phyloP scores from a whole-genome alignment of 2,797 vertebrate genomes.

The Gila robusta region DNA sequence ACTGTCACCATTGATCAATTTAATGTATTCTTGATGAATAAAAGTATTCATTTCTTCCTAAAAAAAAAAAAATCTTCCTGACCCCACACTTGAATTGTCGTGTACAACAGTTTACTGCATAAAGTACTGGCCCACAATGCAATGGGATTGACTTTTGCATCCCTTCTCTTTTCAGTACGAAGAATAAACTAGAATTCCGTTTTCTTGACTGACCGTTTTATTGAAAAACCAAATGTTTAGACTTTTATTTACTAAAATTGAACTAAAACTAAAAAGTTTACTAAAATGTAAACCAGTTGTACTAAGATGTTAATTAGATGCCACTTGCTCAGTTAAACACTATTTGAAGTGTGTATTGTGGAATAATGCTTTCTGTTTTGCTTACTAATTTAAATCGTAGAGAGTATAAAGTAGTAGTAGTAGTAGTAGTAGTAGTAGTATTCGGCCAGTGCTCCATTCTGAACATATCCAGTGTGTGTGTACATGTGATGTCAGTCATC shows the following conservation, averaged over 20 bases:
- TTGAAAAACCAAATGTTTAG: neutral
- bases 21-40: neutral
- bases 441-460: neutral
- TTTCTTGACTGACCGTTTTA: neutral
- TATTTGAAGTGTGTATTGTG: neutral
- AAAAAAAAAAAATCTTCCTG: neutral
- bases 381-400: too few relatives aligned
- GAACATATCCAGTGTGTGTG: neutral
- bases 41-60: neutral
- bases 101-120: neutral
- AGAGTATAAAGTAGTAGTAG: too few relatives aligned
- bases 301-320: neutral
- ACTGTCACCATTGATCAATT: neutral
- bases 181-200: neutral
- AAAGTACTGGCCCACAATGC: neutral
- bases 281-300: neutral
- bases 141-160: neutral
- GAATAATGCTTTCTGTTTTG: neutral
- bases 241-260: neutral
- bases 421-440: neutral
- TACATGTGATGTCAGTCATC: constrained; percentile 20
- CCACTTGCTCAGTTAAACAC: neutral
- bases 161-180: neutral
- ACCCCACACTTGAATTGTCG: neutral
- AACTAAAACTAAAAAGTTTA: too few relatives aligned